These are phyloP conservation scores for Epinephelus cyanopodus DNA, from an alignment of 2,113 vertebrate genomes.

Conservation along the genomic window DNA sequence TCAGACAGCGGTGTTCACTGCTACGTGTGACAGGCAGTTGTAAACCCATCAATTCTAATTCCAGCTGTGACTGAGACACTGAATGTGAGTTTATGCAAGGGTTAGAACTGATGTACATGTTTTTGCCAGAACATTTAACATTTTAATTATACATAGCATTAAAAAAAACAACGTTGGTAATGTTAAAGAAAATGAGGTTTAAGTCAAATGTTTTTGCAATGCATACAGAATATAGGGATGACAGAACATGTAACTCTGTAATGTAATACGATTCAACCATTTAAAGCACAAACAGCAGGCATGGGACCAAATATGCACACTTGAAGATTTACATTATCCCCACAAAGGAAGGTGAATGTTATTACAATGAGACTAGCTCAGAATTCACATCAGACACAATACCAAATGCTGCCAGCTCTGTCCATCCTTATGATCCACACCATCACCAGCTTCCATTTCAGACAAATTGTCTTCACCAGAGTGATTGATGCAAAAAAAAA, in stretches of 20 bases:
- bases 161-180: background rate
- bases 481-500: too few relatives aligned
- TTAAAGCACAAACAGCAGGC: background rate
- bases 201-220: background rate
- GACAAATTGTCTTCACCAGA: too few relatives aligned
- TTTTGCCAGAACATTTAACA: conserved; percentile 23
- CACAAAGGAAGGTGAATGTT: background rate
- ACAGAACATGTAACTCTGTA: background rate
- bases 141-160: conserved; percentile 24
- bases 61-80: conserved; percentile 29
- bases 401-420: too few relatives aligned
- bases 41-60: conserved; percentile 58
- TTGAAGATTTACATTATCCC: background rate
- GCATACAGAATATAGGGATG: background rate
- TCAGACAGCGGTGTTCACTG: conserved; percentile 18
- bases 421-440: too few relatives aligned
- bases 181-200: background rate
- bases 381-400: background rate
- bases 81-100: conserved; percentile 10
- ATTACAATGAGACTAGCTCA: background rate
- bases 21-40: conserved; percentile 41
- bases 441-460: too few relatives aligned
- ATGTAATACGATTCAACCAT: background rate
- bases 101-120: background rate
- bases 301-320: background rate